Evolutionary conservation across 2,113 vertebrate genomes (phyloP).

Genomic region (Phalacrocorax brasilianus): DNA sequence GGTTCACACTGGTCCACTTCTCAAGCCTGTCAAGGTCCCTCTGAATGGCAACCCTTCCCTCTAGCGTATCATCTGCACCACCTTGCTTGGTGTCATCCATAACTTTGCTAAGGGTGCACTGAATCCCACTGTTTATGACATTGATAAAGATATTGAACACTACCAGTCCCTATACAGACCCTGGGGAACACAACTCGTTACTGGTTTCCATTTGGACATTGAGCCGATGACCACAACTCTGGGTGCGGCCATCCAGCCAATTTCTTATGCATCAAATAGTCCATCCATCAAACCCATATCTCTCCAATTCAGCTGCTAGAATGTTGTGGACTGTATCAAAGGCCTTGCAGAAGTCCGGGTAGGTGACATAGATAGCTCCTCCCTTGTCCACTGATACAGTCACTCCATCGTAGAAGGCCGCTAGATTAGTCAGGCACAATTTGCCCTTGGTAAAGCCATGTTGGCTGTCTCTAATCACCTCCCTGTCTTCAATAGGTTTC

Average conservation of each 20-base stretch:
- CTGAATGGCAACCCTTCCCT: background rate
- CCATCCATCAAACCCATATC: background rate
- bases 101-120: background rate
- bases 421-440: background rate
- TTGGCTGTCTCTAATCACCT: background rate
- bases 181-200: background rate
- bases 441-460: background rate
- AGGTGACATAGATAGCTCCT: background rate
- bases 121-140: background rate
- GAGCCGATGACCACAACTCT: background rate
- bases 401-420: background rate
- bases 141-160: background rate
- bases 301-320: background rate
- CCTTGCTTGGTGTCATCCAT: background rate
- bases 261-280: background rate
- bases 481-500: background rate
- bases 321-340: background rate
- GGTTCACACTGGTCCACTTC: background rate
- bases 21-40: background rate
- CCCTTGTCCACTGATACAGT: background rate
- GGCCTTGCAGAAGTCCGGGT: background rate
- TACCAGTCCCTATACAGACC: rapidly evolving
- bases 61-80: background rate
- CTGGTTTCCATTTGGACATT: background rate
- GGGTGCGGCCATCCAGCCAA: background rate